phyloP scores from a whole-genome alignment of 2,888 invertebrate species.

The Dimorphilus gyrociliatus region DNA sequence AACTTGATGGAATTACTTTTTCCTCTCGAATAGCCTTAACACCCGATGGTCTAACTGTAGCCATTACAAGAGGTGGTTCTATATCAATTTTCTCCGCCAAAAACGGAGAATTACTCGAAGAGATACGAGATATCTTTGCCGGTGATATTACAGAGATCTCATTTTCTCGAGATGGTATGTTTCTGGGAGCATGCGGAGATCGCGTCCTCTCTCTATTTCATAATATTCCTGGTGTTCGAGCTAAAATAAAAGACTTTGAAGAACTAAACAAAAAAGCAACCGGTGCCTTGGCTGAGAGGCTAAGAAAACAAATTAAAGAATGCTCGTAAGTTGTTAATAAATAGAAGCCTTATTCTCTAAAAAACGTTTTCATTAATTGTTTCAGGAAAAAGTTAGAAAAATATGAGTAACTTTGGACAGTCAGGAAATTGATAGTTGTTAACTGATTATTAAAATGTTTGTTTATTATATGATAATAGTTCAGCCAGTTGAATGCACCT shows the following conservation, averaged over 20 bases:
- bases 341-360: too few relatives aligned
- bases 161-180: constrained; percentile 60
- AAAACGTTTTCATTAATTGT: too few relatives aligned
- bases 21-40: constrained; percentile 50
- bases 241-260: constrained; percentile 32
- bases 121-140: constrained; percentile 37
- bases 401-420: too few relatives aligned
- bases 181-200: constrained; percentile 56
- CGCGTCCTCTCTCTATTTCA: constrained; percentile 59
- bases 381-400: too few relatives aligned
- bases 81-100: constrained; percentile 54
- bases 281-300: constrained; percentile 55
- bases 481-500: too few relatives aligned
- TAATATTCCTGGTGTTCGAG: constrained; percentile 54
- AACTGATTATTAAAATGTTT: too few relatives aligned
- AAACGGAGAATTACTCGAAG: constrained; percentile 42
- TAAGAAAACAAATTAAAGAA: constrained; percentile 50
- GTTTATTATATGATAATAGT: too few relatives aligned
- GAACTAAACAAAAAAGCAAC: constrained; percentile 28
- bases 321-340: constrained; percentile 17
- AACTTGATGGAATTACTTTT: constrained; percentile 38
- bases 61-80: constrained; percentile 48
- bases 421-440: too few relatives aligned
- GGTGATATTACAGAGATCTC: constrained; percentile 51
- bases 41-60: constrained; percentile 60